phyloP scores from a whole-genome alignment of 2,113 vertebrate species.

The Myotis yumanensis region DNA sequence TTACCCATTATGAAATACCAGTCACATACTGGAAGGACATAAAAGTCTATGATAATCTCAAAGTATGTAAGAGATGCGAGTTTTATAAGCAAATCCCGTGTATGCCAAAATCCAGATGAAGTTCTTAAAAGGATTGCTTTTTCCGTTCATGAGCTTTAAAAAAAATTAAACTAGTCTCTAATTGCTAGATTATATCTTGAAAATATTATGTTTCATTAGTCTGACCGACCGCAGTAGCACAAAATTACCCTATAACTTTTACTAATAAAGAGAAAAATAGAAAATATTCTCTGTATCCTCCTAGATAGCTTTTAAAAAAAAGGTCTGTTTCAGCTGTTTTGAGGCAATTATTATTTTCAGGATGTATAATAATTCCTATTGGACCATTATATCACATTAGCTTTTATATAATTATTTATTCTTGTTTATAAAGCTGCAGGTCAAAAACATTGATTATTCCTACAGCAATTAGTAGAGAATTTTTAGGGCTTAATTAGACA shows the following conservation, averaged over 20 bases:
- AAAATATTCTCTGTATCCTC: conserved; percentile 9
- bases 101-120: conserved; percentile 35
- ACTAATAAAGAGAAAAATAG: conserved; percentile 51
- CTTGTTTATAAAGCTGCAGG: conserved; percentile 44
- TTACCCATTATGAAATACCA: conserved; percentile 36
- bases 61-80: background rate
- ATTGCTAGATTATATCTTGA: conserved; percentile 31
- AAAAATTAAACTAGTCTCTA: conserved; percentile 45
- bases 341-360: conserved; percentile 43
- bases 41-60: conserved; percentile 6
- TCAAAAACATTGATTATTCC: conserved; percentile 32
- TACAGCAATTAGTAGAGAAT: conserved; percentile 25
- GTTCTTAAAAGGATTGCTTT: conserved; percentile 35
- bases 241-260: conserved; percentile 57
- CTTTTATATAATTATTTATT: conserved; percentile 44
- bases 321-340: background rate
- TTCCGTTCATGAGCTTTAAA: conserved; percentile 10
- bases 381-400: conserved; percentile 41
- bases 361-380: conserved; percentile 28
- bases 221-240: conserved; percentile 53
- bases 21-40: background rate
- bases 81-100: conserved; percentile 37
- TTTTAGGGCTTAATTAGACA: conserved; percentile 44
- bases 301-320: background rate
- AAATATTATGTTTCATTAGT: conserved; percentile 59